These are phyloP conservation scores for Silurus asotus DNA, from an alignment of 2,113 vertebrate species.

Conservation along the genomic window DNA sequence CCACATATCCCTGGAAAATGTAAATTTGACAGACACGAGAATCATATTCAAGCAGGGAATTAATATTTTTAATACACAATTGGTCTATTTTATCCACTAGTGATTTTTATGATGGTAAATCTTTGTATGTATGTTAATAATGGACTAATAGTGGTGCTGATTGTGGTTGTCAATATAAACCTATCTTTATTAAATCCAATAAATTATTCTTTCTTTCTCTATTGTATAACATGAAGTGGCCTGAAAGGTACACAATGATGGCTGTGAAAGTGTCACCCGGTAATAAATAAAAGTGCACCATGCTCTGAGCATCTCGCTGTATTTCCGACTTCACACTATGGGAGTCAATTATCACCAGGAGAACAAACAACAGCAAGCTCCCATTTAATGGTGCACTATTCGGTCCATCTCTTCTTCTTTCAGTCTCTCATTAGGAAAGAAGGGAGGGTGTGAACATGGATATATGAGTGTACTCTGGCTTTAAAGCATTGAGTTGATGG, in stretches of 20 bases:
- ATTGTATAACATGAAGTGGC: background rate
- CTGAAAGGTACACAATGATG: background rate
- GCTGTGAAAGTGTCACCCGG: background rate
- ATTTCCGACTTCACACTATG: background rate
- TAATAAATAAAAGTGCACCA: background rate
- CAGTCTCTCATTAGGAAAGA: conserved; percentile 2
- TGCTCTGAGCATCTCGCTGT: background rate
- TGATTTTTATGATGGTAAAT: background rate
- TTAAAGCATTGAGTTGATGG: background rate
- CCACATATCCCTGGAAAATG: too few relatives aligned
- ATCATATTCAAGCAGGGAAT: too few relatives aligned
- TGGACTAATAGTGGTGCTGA: background rate
- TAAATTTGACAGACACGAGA: too few relatives aligned
- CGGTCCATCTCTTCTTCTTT: background rate
- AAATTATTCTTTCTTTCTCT: background rate
- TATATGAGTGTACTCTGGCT: background rate
- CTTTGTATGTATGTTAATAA: background rate
- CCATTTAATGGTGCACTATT: background rate
- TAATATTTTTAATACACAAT: too few relatives aligned
- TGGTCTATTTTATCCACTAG: too few relatives aligned
- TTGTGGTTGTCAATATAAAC: background rate
- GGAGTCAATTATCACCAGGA: background rate
- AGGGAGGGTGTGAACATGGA: background rate
- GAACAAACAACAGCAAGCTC: background rate
- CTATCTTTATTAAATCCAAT: background rate